Conservation (phyloP, 2,113 vertebrate species). For the Notothenia coriiceps region DNA sequence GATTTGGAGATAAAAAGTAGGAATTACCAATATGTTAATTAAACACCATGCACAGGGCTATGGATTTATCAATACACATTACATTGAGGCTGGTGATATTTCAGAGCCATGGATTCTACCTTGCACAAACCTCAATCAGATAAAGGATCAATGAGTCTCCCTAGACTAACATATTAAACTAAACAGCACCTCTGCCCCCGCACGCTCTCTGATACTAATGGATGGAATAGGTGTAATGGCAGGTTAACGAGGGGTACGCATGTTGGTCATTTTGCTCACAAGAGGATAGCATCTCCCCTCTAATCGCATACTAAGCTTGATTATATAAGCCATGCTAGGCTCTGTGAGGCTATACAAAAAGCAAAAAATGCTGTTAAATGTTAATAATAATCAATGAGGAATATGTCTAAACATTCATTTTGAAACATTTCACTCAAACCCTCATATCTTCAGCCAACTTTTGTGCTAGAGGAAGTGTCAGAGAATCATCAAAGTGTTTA, state of each 20-base stretch:
- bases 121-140: background rate
- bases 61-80: background rate
- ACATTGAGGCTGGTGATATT: background rate
- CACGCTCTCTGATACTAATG: background rate
- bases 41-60: background rate
- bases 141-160: conserved; percentile 1
- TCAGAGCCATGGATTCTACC: background rate
- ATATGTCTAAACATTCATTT: background rate
- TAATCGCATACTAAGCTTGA: no score
- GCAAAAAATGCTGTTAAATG: no score
- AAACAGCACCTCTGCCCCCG: background rate
- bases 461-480: background rate
- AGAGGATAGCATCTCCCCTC: no score
- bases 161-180: background rate
- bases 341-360: background rate
- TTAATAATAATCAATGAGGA: background rate
- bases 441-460: background rate
- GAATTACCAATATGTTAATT: background rate
- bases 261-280: no score
- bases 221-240: no score
- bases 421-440: background rate
- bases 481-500: background rate
- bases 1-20: background rate
- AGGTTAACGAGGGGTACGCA: no score
- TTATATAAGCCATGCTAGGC: no score